These are phyloP conservation scores for Tetranychus urticae DNA, from an alignment of 1,140 invertebrate genomes.

Conservation along the genomic window DNA sequence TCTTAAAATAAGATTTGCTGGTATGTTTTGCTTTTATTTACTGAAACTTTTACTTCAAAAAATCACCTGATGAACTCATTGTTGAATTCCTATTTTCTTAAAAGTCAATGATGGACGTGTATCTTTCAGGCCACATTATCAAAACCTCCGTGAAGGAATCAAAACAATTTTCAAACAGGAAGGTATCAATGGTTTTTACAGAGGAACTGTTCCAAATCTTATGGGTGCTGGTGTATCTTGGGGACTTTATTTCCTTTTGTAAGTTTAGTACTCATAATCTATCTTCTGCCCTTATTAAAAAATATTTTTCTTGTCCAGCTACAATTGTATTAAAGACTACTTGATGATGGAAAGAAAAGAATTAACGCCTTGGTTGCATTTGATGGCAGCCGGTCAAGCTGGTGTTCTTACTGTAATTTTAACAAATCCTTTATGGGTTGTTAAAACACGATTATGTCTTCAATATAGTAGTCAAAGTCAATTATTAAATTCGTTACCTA, in stretches of 20 bases:
- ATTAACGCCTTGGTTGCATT: constrained; percentile 55
- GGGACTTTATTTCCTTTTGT: constrained; percentile 97
- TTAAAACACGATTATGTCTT: constrained; percentile 40
- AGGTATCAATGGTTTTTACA: constrained; percentile 59
- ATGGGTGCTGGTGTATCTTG: constrained; percentile 86
- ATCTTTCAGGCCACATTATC: constrained; percentile 54
- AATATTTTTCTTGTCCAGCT: constrained; percentile 31
- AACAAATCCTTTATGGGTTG: constrained; percentile 34
- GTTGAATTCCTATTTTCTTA: background rate
- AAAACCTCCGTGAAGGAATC: constrained; percentile 61
- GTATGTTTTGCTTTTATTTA: constrained; percentile 26
- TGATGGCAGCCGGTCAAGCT: constrained; percentile 70
- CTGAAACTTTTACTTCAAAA: no score
- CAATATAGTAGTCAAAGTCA: constrained; percentile 34
- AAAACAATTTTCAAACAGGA: constrained; percentile 59
- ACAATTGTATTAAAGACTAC: constrained; percentile 74
- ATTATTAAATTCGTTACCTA: constrained; percentile 11
- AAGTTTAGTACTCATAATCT: constrained; percentile 24
- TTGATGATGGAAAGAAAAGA: constrained; percentile 40
- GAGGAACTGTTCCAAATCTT: constrained; percentile 78
- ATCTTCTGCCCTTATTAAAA: no score
- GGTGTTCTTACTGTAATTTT: constrained; percentile 49
- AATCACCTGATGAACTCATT: background rate
- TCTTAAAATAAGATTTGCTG: constrained; percentile 88
- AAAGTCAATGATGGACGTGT: constrained; percentile 69